phyloP scores from a whole-genome alignment of 2,113 vertebrate species.

The Lasiurus cinereus region DNA sequence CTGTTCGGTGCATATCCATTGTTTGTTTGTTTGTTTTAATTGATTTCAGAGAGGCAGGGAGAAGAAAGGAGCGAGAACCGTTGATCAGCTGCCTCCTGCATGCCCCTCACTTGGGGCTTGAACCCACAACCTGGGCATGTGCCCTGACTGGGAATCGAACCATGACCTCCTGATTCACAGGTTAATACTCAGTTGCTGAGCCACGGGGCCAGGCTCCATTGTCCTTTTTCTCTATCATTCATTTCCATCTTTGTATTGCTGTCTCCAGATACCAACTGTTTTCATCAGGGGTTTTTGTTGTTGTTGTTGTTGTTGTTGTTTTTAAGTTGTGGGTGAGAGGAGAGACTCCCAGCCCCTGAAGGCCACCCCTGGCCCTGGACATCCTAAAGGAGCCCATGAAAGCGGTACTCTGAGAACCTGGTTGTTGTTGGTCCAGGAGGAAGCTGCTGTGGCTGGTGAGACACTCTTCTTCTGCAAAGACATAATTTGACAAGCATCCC shows the following conservation, averaged over 20 bases:
- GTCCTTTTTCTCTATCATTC: neutral
- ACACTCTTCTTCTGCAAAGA: conserved; percentile 51
- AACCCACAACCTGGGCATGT: too few species aligned
- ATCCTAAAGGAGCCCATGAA: neutral
- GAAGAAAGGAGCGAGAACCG: too few species aligned
- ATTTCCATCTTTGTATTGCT: neutral
- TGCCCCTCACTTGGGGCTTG: too few species aligned
- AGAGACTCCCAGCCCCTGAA: neutral
- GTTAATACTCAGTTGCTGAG: too few species aligned
- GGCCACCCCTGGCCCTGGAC: neutral
- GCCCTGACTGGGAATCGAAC: too few species aligned
- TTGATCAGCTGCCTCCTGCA: too few species aligned
- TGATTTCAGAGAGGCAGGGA: too few species aligned
- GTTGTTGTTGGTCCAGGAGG: conserved; percentile 17
- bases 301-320: neutral
- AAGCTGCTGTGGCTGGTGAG: conserved; percentile 21
- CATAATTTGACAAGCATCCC: conserved; percentile 55
- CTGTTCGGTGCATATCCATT: neutral
- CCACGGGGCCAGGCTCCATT: too few species aligned
- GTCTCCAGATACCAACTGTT: neutral
- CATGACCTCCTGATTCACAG: too few species aligned
- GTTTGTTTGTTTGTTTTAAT: too few species aligned
- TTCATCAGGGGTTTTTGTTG: neutral
- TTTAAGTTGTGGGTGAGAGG: neutral
- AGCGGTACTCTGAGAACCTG: conserved; percentile 3